Percentiles rank a stretch among this genome's conserved stretches.
Conservation (phyloP, 2,797 vertebrate species). For the Spheniscus humboldti region DNA sequence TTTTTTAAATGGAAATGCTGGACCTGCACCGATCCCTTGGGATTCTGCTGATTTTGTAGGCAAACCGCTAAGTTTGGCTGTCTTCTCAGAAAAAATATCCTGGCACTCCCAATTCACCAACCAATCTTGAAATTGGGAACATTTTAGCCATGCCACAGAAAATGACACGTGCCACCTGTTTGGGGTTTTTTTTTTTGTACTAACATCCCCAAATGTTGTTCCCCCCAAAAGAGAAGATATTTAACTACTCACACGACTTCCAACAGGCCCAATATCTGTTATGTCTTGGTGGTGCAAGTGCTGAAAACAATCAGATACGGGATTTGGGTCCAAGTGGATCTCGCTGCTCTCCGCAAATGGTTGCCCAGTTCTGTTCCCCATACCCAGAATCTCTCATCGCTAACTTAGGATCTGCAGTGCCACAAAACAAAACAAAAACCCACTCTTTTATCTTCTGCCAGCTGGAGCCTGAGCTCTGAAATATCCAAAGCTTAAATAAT, state of each 20-base stretch:
- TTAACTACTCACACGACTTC: not conserved
- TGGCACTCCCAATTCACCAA: not conserved
- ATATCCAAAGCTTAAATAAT: slow-evolving; percentile 13
- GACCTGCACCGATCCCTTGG: not conserved
- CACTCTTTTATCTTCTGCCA: slow-evolving; percentile 28
- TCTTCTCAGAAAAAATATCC: not conserved
- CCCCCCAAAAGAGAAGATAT: not conserved
- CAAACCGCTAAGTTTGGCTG: not conserved
- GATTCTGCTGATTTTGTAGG: slow-evolving; percentile 2
- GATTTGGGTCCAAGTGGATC: not conserved
- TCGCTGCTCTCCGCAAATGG: not conserved
- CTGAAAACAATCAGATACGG: not conserved
- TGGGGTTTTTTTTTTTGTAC: not conserved
- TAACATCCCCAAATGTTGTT: not conserved
- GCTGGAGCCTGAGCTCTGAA: slow-evolving; percentile 24
- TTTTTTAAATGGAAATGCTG: not conserved
- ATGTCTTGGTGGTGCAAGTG: not conserved
- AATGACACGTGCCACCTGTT: not conserved
- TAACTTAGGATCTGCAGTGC: slow-evolving; percentile 8
- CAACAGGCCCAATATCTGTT: not conserved
- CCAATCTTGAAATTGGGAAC: not conserved
- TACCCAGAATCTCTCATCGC: not conserved
- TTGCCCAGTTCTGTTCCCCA: not conserved
- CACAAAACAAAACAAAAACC: slow-evolving; percentile 21
- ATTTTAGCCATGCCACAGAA: not conserved